Base-by-base conservation (phyloP, 1,140 invertebrate species). In the Drosophila ironensis region DNA sequence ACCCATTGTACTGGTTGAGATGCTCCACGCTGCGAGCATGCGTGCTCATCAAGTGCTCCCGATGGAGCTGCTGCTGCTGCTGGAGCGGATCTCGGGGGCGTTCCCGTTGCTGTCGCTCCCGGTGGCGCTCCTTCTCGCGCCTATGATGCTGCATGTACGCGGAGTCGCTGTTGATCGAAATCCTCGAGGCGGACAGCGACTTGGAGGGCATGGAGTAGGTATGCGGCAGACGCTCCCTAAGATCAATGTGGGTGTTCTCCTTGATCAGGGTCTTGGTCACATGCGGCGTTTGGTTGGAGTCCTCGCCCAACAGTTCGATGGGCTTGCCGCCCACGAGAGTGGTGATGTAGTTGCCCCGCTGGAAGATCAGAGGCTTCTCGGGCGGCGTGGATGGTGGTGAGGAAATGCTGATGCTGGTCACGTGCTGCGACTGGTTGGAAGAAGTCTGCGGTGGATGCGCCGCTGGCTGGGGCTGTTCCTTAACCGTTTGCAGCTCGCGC, bases 401-500 rank as follows among this genome's bases (percentile, higher is more conserved):
- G 6, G 89, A 89, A 20, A 90, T 90, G 35, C 87, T 90, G 3
- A 90, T 90, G 71, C 89, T 90, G 22, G 89, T 90, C 24, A 90
- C 82, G 37, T 90, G 89, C 7, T 70, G 66, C 44, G 84, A 42
- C 30, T 81, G 41, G 45, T 73, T 60, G 44, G 6, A 64, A 20
- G 44, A 66, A 5, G 35, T 17, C 9, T 68, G 54, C 27, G 67
- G 51, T 1, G 48, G 66, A 2, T 50, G n/a, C 14, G 73, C 8
- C 45, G 61, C 1, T 57, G 53, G 24, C 1, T 51, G 63, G 4
- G 44, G 53, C 6, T 73, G 64, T 14, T 88, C 81, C 57, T 88
- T 90, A n/a, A 63, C 89, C 47, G 37, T 84, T 3, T 95, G 89
- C 1, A 95, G 90, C 72, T 95, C 94, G 0, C 92, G 91, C 40